These are phyloP conservation scores for Coilia nasus DNA, from an alignment of 2,797 vertebrate species.

Conservation along the genomic window DNA sequence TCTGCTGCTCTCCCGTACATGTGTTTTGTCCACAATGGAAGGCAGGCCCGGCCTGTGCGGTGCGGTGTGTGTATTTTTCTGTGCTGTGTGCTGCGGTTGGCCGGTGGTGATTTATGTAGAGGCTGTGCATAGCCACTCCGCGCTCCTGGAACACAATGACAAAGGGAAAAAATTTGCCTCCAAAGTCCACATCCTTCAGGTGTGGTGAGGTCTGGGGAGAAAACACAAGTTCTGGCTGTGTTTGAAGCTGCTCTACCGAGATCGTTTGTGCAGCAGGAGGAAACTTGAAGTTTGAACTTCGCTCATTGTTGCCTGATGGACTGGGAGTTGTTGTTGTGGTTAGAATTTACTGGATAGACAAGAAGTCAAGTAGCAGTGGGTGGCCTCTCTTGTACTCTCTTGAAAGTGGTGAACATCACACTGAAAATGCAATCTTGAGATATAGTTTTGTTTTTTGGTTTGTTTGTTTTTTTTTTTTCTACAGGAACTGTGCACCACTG, in stretches of 20 bases:
- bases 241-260: neutral
- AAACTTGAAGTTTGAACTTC: neutral
- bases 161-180: slow-evolving; percentile 43
- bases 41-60: neutral
- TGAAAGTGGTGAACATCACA: no score
- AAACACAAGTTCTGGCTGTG: neutral
- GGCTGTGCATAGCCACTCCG: slow-evolving; percentile 31
- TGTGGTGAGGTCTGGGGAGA: slow-evolving; percentile 29
- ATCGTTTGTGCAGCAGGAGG: neutral
- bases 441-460: no score
- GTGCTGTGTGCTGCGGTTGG: slow-evolving; percentile 41
- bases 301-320: neutral
- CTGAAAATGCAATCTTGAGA: no score
- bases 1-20: neutral
- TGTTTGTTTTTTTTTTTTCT: no score
- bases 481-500: no score
- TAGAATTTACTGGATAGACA: no score
- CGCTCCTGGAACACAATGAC: slow-evolving; percentile 33
- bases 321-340: neutral
- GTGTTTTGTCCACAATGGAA: neutral
- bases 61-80: slow-evolving; percentile 14
- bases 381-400: no score
- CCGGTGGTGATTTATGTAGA: slow-evolving; percentile 41
- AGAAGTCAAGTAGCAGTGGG: no score
- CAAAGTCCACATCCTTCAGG: slow-evolving; percentile 36